Conservation (phyloP, 2,797 vertebrate genomes). For the Ptychadena robeensis region DNA sequence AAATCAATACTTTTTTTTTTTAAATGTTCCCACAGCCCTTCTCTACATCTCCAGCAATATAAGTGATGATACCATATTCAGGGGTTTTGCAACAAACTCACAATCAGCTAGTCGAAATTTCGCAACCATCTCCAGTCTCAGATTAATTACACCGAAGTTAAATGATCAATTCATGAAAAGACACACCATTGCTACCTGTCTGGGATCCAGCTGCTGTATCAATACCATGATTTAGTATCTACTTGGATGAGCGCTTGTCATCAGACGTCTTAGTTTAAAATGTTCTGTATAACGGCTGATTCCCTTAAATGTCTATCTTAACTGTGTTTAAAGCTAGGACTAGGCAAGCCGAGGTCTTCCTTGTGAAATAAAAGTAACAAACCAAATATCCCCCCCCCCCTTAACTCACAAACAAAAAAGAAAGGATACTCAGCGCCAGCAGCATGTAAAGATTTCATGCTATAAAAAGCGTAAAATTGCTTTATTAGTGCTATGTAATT, state of each 20-base stretch:
- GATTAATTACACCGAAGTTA: not conserved
- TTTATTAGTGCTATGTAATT: not conserved
- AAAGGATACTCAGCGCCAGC: not conserved
- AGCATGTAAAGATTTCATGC: not conserved
- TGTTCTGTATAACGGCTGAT: not conserved
- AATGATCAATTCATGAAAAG: conserved; percentile 3
- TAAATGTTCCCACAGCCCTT: no score
- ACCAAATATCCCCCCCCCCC: not conserved
- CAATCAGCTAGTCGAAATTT: no score
- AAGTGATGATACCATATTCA: no score
- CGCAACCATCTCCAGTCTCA: no score
- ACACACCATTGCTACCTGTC: not conserved
- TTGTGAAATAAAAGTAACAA: not conserved
- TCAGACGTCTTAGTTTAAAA: not conserved
- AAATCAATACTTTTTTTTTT: no score
- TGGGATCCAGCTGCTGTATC: not conserved
- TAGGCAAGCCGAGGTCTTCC: not conserved
- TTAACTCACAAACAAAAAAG: not conserved
- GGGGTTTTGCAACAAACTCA: no score
- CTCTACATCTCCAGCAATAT: no score
- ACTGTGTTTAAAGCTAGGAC: not conserved
- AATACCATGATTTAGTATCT: conserved; percentile 22
- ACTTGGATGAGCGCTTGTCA: not conserved
- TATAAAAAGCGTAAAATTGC: not conserved
- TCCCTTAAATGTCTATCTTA: not conserved